These are phyloP conservation scores for silkworm (Bombyx mori) DNA, from an alignment of 1,140 invertebrate species.

Conservation along the genomic window DNA sequence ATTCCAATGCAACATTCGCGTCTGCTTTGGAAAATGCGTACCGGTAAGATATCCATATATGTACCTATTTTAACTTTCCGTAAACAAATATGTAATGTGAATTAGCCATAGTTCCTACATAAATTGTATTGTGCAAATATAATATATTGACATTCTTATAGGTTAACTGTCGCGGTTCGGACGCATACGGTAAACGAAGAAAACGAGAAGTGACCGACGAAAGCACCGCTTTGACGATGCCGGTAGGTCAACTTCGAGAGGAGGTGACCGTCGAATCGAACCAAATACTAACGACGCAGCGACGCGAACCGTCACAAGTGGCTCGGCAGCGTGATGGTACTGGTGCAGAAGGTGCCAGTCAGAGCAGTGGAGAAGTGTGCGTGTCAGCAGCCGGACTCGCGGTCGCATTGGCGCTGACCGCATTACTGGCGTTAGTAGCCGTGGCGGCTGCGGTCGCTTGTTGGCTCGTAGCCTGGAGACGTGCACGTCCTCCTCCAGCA, in stretches of 20 bases:
- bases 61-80: background rate
- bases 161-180: slow-evolving; percentile 92
- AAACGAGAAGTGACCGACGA: slow-evolving; percentile 77
- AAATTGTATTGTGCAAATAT: too few relatives aligned
- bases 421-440: slow-evolving; percentile 90
- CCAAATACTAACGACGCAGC: slow-evolving; percentile 90
- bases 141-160: slow-evolving; percentile 37
- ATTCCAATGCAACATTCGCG: slow-evolving; percentile 96
- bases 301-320: slow-evolving; percentile 76
- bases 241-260: slow-evolving; percentile 88
- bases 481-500: slow-evolving; percentile 86
- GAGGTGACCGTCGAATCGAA: slow-evolving; percentile 95
- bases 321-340: slow-evolving; percentile 69
- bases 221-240: slow-evolving; percentile 74
- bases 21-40: slow-evolving; percentile 96
- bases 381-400: slow-evolving; percentile 94
- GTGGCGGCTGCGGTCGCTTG: slow-evolving; percentile 95
- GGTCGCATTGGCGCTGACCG: slow-evolving; percentile 92
- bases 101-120: too few relatives aligned
- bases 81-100: too few relatives aligned
- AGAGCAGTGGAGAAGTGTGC: slow-evolving; percentile 84
- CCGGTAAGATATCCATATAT: slow-evolving; percentile 76
- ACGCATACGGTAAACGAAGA: slow-evolving; percentile 87
- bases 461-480: slow-evolving; percentile 93
- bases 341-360: slow-evolving; percentile 35